Conservation (phyloP, 1,140 invertebrate genomes). For the Acromyrmex charruanus region DNA sequence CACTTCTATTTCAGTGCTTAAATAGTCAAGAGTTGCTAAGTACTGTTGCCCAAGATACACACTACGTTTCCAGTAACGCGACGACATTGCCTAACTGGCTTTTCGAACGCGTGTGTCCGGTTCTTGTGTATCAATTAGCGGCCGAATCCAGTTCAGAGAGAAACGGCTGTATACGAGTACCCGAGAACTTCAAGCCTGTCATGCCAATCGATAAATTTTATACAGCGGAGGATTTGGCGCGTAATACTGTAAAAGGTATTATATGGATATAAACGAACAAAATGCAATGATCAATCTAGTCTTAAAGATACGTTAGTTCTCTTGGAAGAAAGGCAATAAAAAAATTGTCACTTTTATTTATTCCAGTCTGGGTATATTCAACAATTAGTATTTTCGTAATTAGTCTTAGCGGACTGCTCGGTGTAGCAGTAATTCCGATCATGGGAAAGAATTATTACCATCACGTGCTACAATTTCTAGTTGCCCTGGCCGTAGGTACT, state of each 20-base stretch:
- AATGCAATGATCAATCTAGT: constrained; percentile 1
- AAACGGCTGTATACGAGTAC: constrained; percentile 87
- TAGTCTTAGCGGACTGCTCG: constrained; percentile 93
- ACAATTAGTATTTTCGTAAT: constrained; percentile 93
- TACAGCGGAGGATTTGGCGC: constrained; percentile 53
- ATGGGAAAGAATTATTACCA: constrained; percentile 97
- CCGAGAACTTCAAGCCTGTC: constrained; percentile 78
- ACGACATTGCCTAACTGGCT: constrained; percentile 82
- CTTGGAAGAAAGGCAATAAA: neutral
- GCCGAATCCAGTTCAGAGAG: constrained; percentile 86
- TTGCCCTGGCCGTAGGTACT: constrained; percentile 96
- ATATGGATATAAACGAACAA: neutral
- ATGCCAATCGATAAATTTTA: constrained; percentile 64
- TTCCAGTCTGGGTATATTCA: constrained; percentile 94
- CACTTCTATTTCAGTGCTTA: constrained; percentile 82
- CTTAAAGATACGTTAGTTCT: neutral
- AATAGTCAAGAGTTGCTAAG: constrained; percentile 82
- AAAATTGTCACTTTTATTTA: constrained; percentile 64
- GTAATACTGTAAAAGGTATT: constrained; percentile 84
- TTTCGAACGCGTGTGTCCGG: constrained; percentile 88
- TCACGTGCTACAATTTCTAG: constrained; percentile 95
- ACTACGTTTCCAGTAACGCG: constrained; percentile 67
- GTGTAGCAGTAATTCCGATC: constrained; percentile 94
- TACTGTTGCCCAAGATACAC: constrained; percentile 77
- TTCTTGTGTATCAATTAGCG: constrained; percentile 89